Conservation (phyloP, 2,113 vertebrate genomes). For the Syngnathoides biaculeatus region DNA sequence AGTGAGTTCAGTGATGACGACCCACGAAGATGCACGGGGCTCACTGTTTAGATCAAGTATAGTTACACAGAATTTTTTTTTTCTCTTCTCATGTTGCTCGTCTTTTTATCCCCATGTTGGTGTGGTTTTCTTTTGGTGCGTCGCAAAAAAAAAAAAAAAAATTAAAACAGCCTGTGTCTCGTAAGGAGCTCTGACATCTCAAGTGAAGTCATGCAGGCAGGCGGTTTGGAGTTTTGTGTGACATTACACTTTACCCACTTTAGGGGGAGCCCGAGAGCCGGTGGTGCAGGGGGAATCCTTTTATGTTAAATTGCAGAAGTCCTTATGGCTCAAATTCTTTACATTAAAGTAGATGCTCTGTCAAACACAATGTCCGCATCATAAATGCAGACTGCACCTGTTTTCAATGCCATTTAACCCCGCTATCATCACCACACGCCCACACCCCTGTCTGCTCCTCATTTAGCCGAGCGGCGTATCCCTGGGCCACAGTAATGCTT, state of each 20-base stretch:
- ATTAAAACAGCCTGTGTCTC: no score
- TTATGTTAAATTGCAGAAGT: neutral
- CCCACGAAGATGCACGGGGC: no score
- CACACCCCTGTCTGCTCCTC: slow-evolving; percentile 37
- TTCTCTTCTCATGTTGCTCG: no score
- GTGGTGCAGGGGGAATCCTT: neutral
- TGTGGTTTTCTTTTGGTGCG: no score
- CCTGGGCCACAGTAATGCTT: slow-evolving; percentile 54
- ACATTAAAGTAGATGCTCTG: neutral
- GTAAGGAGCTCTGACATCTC: neutral
- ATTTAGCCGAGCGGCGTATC: slow-evolving; percentile 45
- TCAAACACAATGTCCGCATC: neutral
- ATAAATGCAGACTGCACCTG: slow-evolving; percentile 28
- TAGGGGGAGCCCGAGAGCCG: neutral
- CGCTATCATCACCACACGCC: slow-evolving; percentile 13
- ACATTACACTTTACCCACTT: neutral
- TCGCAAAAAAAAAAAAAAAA: no score
- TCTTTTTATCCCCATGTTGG: no score
- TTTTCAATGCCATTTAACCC: slow-evolving; percentile 13
- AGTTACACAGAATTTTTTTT: no score
- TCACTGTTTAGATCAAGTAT: no score
- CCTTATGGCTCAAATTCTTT: neutral
- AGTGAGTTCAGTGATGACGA: no score
- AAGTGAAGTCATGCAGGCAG: neutral
- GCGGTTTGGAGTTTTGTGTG: neutral